Conservation (phyloP, 30 jellyfish, hydroid and myxozoan species). For the Calvadosia cruxmelitensis region DNA sequence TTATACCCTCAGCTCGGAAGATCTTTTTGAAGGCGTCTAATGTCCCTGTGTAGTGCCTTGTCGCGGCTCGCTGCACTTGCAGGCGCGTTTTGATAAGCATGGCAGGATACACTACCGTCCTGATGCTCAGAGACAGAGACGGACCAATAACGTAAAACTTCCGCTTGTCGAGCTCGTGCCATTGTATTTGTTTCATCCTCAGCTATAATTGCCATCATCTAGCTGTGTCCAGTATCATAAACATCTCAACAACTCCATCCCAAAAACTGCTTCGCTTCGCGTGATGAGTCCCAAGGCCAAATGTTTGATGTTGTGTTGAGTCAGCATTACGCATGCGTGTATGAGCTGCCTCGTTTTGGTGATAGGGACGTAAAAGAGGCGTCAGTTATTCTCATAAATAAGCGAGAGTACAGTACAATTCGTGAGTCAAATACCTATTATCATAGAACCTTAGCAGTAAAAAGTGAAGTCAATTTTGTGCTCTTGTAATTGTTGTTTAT, state of each 20-base stretch:
- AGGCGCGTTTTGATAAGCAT: slow-evolving; percentile 76
- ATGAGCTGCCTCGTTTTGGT: too few species aligned
- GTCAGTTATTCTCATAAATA: too few species aligned
- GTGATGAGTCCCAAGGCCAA: too few species aligned
- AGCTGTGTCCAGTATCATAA: not conserved
- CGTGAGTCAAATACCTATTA: too few species aligned
- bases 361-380: too few species aligned
- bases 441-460: too few species aligned
- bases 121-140: slow-evolving; percentile 55
- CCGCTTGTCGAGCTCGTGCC: slow-evolving; percentile 90
- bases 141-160: slow-evolving; percentile 83
- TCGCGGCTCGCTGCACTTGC: slow-evolving; percentile 60
- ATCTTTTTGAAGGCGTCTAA: slow-evolving; percentile 76
- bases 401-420: too few species aligned
- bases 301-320: too few species aligned
- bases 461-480: too few species aligned
- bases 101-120: slow-evolving; percentile 77
- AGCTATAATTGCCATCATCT: not conserved
- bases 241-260: not conserved
- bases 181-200: slow-evolving; percentile 44
- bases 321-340: too few species aligned
- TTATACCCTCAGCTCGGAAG: slow-evolving; percentile 71
- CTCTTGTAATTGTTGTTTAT: too few species aligned
- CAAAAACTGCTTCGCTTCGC: too few species aligned
- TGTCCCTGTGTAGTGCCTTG: slow-evolving; percentile 51